phyloP scores from a whole-genome alignment of 2,113 vertebrate genomes.

The Synchiropus splendidus region DNA sequence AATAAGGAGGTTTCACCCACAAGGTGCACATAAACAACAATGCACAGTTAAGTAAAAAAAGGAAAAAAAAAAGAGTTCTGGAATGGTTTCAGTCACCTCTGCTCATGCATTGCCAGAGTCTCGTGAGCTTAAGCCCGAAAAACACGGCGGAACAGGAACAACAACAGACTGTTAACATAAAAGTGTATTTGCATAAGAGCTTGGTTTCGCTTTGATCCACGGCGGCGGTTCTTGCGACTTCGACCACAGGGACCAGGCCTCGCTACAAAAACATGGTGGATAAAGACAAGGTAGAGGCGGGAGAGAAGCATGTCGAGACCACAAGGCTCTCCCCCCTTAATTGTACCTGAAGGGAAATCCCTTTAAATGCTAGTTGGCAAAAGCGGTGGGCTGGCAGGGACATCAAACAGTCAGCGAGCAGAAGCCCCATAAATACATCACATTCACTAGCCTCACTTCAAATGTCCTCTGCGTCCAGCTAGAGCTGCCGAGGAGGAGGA shows the following conservation, averaged over 20 bases:
- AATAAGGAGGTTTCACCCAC: conserved; percentile 74
- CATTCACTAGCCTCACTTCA: conserved; percentile 54
- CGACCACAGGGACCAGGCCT: conserved; percentile 31
- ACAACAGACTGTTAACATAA: conserved; percentile 45
- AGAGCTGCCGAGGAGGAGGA: conserved; percentile 10
- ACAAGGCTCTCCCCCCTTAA: conserved; percentile 50
- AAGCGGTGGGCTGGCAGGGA: conserved; percentile 52
- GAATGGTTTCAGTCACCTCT: conserved; percentile 43
- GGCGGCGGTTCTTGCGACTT: conserved; percentile 34
- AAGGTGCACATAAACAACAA: conserved; percentile 56
- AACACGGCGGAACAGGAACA: neutral
- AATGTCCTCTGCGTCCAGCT: conserved; percentile 18
- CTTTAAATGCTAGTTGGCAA: conserved; percentile 65
- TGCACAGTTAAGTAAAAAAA: too few species aligned
- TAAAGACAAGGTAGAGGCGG: conserved; percentile 33
- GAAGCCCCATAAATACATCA: conserved; percentile 68
- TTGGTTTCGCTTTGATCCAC: conserved; percentile 50
- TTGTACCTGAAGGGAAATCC: conserved; percentile 75
- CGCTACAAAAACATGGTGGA: conserved; percentile 33
- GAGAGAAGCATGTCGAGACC: conserved; percentile 22
- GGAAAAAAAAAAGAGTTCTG: too few species aligned
- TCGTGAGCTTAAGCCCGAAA: neutral
- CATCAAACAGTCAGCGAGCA: conserved; percentile 62
- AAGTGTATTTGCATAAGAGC: conserved; percentile 65
- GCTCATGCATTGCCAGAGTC: conserved; percentile 1